Base-by-base conservation (phyloP, 2,113 vertebrate species). In the Mola mola region DNA sequence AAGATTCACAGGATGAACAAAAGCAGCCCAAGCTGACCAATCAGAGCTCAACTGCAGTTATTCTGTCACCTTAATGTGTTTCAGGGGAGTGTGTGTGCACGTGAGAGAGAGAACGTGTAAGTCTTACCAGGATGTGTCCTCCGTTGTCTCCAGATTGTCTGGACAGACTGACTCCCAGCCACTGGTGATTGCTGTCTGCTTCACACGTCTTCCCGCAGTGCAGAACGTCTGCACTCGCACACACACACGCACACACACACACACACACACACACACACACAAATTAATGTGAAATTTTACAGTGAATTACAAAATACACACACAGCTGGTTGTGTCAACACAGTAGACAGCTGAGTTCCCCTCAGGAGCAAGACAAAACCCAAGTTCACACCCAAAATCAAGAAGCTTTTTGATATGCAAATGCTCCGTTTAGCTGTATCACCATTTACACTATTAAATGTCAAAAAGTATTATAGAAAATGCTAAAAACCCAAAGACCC, bases 111-210 rank as follows among this genome's bases (percentile, higher is more conserved):
- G 5, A 6, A 2, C 5, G 29, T 15, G 51, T 52, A 24, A 56
- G 19, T 22, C 37, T 84, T 94, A 99, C 97, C 92, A 98, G 51
- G 0, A 99, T 36, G 21, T 92, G 88, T 76, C 96, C 96, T 17
- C 64, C 85, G 0, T 52, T 57, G 19, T 92, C 88, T 79, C 86
- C 88, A 1, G 93, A 89, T 28, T 96, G 95, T 72, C 95, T 93
- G 1, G 96, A 95, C 71, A 99, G 89, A 43, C 96, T 97, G 65
- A 99, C 97, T 1, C 97, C 97, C 63, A 99, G 79, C 97, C 97
- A 99, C 66, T 99, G 96, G 75, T 97, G 91, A 62, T 98, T 94
- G 63, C 88, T 93, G 60, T 98, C 97, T 58, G 92, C 83, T 78
- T 85, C 33, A 82, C 97, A 98, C 0, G 93, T 95, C 85, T 81